A percentile compares a stretch with the other conserved stretches of the same genome.
Conservation (phyloP, 1,140 invertebrate species). For the Drosophila equinoxialis region DNA sequence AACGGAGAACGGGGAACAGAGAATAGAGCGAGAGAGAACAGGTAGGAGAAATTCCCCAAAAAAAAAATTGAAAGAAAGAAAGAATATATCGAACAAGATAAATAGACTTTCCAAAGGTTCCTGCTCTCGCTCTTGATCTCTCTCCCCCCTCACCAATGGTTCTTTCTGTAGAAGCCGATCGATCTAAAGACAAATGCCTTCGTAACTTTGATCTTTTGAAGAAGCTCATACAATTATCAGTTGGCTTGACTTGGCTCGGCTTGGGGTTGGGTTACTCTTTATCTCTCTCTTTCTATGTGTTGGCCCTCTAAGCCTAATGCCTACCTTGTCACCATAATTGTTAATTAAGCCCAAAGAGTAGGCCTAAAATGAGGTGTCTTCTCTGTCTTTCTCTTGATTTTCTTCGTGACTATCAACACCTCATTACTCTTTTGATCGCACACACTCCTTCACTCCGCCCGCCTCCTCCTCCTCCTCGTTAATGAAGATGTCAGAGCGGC, state of each 20-base stretch:
- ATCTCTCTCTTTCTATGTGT: not conserved
- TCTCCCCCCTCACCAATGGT: not conserved
- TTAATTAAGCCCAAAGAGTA: conserved; percentile 13
- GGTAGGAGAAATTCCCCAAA: conserved; percentile 10
- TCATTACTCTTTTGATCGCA: conserved; percentile 82
- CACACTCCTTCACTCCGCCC: conserved; percentile 21
- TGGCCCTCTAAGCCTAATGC: conserved; percentile 1
- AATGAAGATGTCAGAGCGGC: conserved; percentile 77
- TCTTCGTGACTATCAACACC: conserved; percentile 78
- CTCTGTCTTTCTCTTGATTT: conserved; percentile 26
- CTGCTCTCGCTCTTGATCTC: too few species aligned
- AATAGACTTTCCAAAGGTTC: conserved; percentile 12
- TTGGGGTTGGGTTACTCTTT: not conserved
- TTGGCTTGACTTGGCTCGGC: not conserved
- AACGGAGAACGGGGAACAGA: conserved; percentile 34
- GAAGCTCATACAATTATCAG: conserved; percentile 14
- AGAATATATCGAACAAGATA: conserved; percentile 10
- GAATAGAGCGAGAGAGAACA: conserved; percentile 14
- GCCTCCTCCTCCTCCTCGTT: conserved; percentile 57
- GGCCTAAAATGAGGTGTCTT: conserved; percentile 16
- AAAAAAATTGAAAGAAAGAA: not conserved
- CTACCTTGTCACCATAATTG: conserved; percentile 35
- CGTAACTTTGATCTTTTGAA: conserved; percentile 11
- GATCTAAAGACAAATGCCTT: conserved; percentile 13
- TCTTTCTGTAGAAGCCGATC: conserved; percentile 7